Conservation (phyloP, 2,113 vertebrate genomes). For the Rhea americana region DNA sequence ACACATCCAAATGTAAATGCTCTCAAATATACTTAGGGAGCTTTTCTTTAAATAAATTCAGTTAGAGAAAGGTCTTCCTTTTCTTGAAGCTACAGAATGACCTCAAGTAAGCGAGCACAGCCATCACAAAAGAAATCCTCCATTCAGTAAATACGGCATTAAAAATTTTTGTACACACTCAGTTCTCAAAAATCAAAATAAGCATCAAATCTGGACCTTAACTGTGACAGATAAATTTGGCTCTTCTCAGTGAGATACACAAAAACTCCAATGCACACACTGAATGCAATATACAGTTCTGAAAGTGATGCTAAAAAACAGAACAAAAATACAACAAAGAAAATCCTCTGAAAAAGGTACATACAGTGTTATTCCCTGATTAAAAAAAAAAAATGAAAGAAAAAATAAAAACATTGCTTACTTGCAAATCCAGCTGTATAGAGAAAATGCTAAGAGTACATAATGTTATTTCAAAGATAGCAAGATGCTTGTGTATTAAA, state of each 20-base stretch:
- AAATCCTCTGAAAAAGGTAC: background rate
- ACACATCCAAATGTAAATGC: background rate
- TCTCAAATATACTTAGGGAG: background rate
- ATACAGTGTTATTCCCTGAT: background rate
- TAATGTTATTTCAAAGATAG: background rate
- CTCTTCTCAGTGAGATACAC: background rate
- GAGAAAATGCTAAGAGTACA: background rate
- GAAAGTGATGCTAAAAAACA: background rate
- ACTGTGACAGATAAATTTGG: background rate
- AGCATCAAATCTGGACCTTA: background rate
- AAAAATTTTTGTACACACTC: background rate
- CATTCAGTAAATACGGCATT: background rate
- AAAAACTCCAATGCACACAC: background rate
- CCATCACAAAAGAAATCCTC: background rate
- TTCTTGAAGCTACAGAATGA: slow-evolving; percentile 40
- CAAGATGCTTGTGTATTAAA: background rate
- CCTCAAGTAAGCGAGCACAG: background rate
- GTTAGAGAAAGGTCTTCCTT: slow-evolving; percentile 23
- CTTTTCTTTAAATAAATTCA: background rate
- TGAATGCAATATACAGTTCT: background rate
- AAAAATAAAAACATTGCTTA: background rate
- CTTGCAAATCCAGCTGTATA: rapidly evolving
- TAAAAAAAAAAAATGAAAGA: too few species aligned
- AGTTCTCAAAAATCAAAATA: background rate
- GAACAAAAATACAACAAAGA: background rate